Evolutionary conservation across 2,113 vertebrate genomes (phyloP), one percentile per base, ranked within the genome.

Genomic region (Brachyhypopomus occidentalis): DNA sequence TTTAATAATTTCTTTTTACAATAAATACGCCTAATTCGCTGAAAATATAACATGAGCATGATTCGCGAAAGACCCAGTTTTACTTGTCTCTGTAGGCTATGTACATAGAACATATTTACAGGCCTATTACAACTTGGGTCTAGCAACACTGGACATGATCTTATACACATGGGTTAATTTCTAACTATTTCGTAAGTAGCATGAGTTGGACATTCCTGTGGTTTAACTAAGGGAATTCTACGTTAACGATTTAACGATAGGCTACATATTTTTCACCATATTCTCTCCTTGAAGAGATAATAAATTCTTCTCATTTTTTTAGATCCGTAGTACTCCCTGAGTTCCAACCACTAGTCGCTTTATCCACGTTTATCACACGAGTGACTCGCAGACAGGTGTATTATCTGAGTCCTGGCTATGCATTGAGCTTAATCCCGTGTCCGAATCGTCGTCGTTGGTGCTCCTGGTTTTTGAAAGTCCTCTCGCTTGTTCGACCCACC

Each of bases 371-470:
- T 0, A 7, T 72, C 94, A 99, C 4, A 99, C 96, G 0, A 98
- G 94, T 0, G 97, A 98, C 85, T 99, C 97, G 41, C 95, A 97
- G 62, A 96, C 95, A 0, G 95, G 95, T 0, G 92, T 75, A 23
- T 95, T 96, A 88, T 98, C 97, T 0, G 97, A 98, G 91, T 99
- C 97, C 89, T 98, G 97, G 88, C 97, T 99, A 92, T 99, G 96
- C 97, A 99, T 98, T 25, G 97, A 98, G 86, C 97, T 99, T 88
- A 99, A 90, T 0, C 97, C 97, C 0, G 97, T 99, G 87, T 99
- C 97, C 12, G 97, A 99, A 87, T 99, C 97, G 87, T 98, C 97
- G 38, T 95, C 96, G 59, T 96, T 95, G 4, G 90, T 91, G 3
- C 89, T 88, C 52, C 93, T 91, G 82, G 88, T 91, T 85, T 96